Conservation (phyloP, 2,888 invertebrate species). For the Fragum sueziense region DNA sequence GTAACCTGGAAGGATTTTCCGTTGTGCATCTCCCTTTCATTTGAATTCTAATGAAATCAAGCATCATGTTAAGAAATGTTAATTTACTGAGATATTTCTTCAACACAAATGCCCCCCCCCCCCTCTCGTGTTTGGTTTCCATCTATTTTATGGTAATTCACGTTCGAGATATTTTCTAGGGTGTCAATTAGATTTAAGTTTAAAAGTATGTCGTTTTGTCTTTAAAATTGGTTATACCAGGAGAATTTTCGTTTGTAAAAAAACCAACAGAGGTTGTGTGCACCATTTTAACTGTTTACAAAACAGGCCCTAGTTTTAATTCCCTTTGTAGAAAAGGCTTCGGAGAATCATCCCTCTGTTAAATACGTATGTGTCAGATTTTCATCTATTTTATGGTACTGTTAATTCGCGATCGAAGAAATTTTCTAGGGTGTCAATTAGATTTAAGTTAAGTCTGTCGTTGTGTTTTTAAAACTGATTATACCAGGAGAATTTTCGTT, state of each 20-base stretch:
- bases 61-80: too few relatives aligned
- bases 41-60: too few relatives aligned
- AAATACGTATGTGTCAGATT: neutral
- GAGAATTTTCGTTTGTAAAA: neutral
- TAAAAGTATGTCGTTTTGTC: neutral
- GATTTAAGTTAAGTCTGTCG: neutral
- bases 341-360: too few relatives aligned
- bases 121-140: neutral
- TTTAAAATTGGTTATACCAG: neutral
- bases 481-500: too few relatives aligned
- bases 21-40: too few relatives aligned
- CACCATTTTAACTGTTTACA: too few relatives aligned
- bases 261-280: neutral
- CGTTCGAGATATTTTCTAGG: neutral
- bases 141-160: neutral
- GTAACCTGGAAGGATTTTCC: too few relatives aligned
- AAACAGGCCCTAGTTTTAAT: too few relatives aligned
- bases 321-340: too few relatives aligned
- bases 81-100: neutral
- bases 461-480: neutral
- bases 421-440: neutral
- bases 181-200: neutral
- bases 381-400: neutral
- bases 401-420: neutral
- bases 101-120: neutral